Percentiles rank a stretch among this genome's conserved stretches.
Evolutionary conservation across 1,140 invertebrate species (phyloP).

Genomic region (Paraescarpia echinospica): DNA sequence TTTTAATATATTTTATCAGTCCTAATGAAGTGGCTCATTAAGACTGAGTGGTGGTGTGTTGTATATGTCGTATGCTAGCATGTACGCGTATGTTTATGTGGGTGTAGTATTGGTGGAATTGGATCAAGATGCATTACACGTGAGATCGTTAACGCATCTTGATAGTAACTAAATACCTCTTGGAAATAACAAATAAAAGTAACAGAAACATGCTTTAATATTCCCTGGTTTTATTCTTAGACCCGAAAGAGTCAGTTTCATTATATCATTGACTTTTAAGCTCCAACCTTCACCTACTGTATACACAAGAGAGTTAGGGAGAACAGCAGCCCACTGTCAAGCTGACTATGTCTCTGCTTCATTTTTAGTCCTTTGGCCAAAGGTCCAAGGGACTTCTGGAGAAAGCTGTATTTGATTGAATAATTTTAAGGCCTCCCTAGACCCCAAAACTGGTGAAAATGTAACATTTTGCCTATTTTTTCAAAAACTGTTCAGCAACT

Average conservation of each 20-base stretch:
- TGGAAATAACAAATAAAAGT: neutral
- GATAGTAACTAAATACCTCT: neutral
- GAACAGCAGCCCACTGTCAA: too few relatives aligned
- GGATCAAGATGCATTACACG: neutral
- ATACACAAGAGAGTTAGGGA: too few relatives aligned
- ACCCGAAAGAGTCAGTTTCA: constrained; percentile 47
- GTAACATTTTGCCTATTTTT: too few relatives aligned
- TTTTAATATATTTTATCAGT: neutral
- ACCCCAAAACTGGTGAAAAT: too few relatives aligned
- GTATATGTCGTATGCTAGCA: neutral
- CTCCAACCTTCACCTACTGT: too few relatives aligned
- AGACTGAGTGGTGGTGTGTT: neutral
- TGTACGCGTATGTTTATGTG: neutral
- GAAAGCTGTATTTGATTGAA: too few relatives aligned
- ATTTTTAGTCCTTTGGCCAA: too few relatives aligned
- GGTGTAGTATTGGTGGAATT: neutral
- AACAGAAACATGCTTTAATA: neutral
- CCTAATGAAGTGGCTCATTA: neutral
- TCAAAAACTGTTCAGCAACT: too few relatives aligned
- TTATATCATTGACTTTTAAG: neutral
- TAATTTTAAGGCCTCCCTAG: too few relatives aligned
- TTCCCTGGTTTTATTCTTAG: neutral
- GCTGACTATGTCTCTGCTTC: too few relatives aligned
- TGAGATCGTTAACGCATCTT: neutral
- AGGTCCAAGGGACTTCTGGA: too few relatives aligned